These are phyloP conservation scores for Drosophila subpulchrella DNA, from an alignment of 1,140 invertebrate species.

Conservation along the genomic window DNA sequence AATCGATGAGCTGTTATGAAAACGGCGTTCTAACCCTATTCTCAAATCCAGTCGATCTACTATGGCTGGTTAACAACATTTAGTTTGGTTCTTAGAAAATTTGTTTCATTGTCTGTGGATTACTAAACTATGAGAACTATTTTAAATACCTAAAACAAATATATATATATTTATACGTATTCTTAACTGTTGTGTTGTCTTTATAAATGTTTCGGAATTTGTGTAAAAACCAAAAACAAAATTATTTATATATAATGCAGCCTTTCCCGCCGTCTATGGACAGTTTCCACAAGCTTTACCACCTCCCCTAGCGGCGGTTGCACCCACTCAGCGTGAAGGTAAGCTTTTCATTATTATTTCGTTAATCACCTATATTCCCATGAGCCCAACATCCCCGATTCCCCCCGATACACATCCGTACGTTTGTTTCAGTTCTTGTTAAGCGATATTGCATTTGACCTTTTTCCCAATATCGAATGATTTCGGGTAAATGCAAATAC, in stretches of 20 bases:
- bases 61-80: conserved; percentile 19
- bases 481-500: conserved; percentile 40
- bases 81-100: conserved; percentile 28
- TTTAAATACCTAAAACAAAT: conserved; percentile 44
- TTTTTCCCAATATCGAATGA: conserved; percentile 41
- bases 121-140: conserved; percentile 41
- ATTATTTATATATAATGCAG: conserved; percentile 92
- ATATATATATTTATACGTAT: conserved; percentile 59
- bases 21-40: conserved; percentile 4
- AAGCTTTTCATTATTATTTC: conserved; percentile 86
- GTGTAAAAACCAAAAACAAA: conserved; percentile 84
- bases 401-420: conserved; percentile 8
- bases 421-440: conserved; percentile 39
- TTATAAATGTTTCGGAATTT: conserved; percentile 84
- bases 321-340: conserved; percentile 97
- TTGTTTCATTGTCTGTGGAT: conserved; percentile 29
- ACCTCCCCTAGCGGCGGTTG: conserved; percentile 95
- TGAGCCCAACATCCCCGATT: conserved; percentile 1
- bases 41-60: conserved; percentile 21
- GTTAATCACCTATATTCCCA: conserved; percentile 34
- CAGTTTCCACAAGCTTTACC: conserved; percentile 97
- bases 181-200: conserved; percentile 83
- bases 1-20: neutral
- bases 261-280: conserved; percentile 97
- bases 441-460: conserved; percentile 56